Conservation (phyloP, 37 sponge, comb jelly and placozoan species). For the Bolinopsis microptera region DNA sequence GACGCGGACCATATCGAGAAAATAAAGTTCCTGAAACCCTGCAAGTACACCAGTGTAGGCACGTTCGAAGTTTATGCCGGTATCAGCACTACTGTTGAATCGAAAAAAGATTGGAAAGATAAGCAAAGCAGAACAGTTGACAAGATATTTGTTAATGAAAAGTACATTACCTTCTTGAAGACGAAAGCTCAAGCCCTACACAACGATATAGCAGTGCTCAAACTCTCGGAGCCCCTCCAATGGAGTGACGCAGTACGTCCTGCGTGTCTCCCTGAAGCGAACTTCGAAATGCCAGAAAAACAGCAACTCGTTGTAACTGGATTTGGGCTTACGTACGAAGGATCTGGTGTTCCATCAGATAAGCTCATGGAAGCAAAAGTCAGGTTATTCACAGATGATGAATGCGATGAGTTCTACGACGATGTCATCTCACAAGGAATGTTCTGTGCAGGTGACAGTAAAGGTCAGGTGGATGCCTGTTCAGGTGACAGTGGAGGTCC, state of each 20-base stretch:
- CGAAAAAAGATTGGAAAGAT: too few relatives aligned
- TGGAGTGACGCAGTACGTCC: neutral
- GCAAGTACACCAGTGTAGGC: neutral
- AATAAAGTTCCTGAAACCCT: neutral
- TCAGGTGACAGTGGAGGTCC: neutral
- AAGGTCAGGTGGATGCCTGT: neutral
- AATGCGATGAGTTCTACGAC: neutral
- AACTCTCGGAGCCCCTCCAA: neutral
- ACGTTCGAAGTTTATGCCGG: neutral
- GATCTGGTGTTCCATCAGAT: neutral
- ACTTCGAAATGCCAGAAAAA: neutral
- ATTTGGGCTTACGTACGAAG: neutral
- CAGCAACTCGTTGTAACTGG: neutral
- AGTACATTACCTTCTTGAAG: neutral
- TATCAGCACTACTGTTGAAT: too few relatives aligned
- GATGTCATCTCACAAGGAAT: neutral
- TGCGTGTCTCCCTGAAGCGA: neutral
- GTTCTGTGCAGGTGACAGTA: neutral
- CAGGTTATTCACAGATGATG: neutral
- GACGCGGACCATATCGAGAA: neutral
- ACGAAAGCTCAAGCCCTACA: neutral
- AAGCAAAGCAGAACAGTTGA: neutral
- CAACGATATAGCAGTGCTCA: neutral
- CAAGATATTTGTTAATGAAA: neutral
- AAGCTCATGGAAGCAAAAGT: neutral